These are phyloP conservation scores for Syrmaticus mikado DNA, from an alignment of 2,113 vertebrate genomes.

Conservation along the genomic window DNA sequence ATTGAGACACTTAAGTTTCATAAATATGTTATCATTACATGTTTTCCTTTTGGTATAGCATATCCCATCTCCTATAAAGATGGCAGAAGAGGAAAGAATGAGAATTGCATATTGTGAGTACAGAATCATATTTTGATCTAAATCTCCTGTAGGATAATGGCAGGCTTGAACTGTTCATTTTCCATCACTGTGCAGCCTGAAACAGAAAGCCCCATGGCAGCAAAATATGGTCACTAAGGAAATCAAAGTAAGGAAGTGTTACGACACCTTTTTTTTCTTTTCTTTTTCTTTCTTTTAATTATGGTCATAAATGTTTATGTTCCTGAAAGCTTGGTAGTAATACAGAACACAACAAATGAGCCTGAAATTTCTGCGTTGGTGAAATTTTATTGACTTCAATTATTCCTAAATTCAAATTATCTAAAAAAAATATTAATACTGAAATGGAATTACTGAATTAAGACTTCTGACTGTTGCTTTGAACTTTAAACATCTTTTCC, in stretches of 20 bases:
- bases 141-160: neutral
- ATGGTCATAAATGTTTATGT: neutral
- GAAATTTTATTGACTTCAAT: neutral
- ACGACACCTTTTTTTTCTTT: rapidly evolving
- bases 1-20: constrained; percentile 46
- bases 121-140: neutral
- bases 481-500: neutral
- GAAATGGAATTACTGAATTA: neutral
- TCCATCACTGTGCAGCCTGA: neutral
- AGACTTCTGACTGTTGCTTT: neutral
- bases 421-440: neutral
- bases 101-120: neutral
- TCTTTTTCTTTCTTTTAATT: neutral
- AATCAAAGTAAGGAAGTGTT: neutral
- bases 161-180: neutral
- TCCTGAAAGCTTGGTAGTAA: neutral
- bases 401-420: neutral
- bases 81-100: neutral
- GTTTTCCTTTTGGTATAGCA: constrained; percentile 21
- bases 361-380: neutral
- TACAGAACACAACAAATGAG: neutral
- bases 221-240: neutral
- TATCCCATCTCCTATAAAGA: neutral
- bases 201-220: neutral
- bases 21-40: constrained; percentile 52